Conservation (phyloP, 2,797 vertebrate species). For the Bovichtus diacanthus region DNA sequence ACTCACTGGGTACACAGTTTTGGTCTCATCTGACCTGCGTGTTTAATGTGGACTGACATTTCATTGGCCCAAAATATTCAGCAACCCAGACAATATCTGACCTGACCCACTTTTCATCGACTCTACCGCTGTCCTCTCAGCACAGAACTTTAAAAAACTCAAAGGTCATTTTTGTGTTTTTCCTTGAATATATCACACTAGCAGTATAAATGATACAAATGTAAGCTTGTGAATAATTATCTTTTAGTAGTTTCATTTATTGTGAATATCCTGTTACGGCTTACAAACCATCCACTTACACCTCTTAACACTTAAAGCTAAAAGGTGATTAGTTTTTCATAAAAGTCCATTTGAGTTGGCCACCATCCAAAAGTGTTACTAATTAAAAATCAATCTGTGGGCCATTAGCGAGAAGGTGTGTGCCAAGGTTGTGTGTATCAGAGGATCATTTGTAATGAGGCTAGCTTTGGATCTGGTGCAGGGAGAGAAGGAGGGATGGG, state of each 20-base stretch:
- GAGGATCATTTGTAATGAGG: slow-evolving; percentile 94
- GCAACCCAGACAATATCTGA: slow-evolving; percentile 68
- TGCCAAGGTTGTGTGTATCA: slow-evolving; percentile 93
- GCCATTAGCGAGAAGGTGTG: slow-evolving; percentile 95
- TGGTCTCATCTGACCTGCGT: slow-evolving; percentile 65
- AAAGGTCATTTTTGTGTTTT: slow-evolving; percentile 33
- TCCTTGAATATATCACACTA: background rate
- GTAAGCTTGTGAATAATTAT: slow-evolving; percentile 21
- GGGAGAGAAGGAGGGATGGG: slow-evolving; percentile 77
- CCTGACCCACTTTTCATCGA: slow-evolving; percentile 78
- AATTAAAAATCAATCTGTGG: slow-evolving; percentile 99
- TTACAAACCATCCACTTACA: slow-evolving; percentile 59
- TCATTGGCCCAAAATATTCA: slow-evolving; percentile 68
- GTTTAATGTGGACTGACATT: slow-evolving; percentile 74
- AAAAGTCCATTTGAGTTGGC: slow-evolving; percentile 91
- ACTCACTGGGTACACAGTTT: slow-evolving; percentile 59
- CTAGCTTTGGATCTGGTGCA: slow-evolving; percentile 81
- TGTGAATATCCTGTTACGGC: slow-evolving; percentile 59
- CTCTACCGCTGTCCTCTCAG: slow-evolving; percentile 27
- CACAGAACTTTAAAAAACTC: slow-evolving; percentile 56
- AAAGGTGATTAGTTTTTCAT: slow-evolving; percentile 88
- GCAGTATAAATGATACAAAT: slow-evolving; percentile 11
- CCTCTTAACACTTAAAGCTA: slow-evolving; percentile 76
- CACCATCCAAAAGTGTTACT: slow-evolving; percentile 93
- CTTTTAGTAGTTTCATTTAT: slow-evolving; percentile 48